These are phyloP conservation scores for Ormyrus pomaceus DNA, from an alignment of 2,888 invertebrate genomes.

Conservation along the genomic window DNA sequence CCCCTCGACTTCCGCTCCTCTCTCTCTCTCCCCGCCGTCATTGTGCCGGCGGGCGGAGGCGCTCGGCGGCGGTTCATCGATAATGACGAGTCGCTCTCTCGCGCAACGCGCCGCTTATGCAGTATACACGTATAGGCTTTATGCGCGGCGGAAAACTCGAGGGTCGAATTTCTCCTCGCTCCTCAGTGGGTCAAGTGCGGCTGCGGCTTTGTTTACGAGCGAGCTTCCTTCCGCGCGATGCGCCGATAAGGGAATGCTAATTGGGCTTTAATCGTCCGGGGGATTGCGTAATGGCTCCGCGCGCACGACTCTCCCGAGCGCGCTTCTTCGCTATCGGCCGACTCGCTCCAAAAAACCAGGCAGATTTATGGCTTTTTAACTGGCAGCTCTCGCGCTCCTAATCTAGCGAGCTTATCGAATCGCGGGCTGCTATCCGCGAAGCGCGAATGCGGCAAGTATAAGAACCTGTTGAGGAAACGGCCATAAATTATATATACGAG, in stretches of 20 bases:
- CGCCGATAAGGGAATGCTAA: neutral
- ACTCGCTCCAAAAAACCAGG: too few relatives aligned
- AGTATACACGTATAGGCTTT: neutral
- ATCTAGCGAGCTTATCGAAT: too few relatives aligned
- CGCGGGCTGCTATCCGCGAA: too few relatives aligned
- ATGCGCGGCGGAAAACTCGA: conserved; percentile 37
- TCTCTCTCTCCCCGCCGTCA: neutral
- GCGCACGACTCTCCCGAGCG: too few relatives aligned
- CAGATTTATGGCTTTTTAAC: too few relatives aligned
- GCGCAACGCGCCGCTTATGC: neutral
- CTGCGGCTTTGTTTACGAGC: conserved; percentile 44
- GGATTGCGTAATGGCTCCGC: neutral
- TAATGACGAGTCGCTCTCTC: neutral
- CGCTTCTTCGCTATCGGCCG: too few relatives aligned
- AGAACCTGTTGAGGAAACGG: too few relatives aligned
- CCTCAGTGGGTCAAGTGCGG: conserved; percentile 51
- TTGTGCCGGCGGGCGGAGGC: conserved; percentile 4
- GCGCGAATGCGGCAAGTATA: too few relatives aligned
- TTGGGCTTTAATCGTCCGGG: too few relatives aligned
- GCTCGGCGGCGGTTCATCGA: too few relatives aligned
- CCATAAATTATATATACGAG: too few relatives aligned
- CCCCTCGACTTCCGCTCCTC: conserved; percentile 54
- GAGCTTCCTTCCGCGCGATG: conserved; percentile 8
- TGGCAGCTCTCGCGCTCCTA: too few relatives aligned
- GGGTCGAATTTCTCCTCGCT: conserved; percentile 44